These are phyloP conservation scores for Drosophila ogumai DNA, from an alignment of 1,140 invertebrate species.

Conservation along the genomic window DNA sequence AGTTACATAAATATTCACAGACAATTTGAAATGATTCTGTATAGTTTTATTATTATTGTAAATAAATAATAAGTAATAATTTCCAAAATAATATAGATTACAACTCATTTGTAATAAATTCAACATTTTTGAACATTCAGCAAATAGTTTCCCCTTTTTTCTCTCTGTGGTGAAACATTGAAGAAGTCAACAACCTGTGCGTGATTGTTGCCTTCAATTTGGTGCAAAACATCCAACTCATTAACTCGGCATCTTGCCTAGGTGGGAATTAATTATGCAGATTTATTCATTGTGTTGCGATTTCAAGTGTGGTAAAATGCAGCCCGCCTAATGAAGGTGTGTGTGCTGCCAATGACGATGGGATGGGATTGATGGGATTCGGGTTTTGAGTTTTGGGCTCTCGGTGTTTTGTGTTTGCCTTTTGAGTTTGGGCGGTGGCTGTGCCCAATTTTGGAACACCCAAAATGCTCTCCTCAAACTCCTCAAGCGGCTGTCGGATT, in stretches of 20 bases:
- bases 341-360: constrained; percentile 59
- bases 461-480: constrained; percentile 37
- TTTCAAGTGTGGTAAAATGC: constrained; percentile 83
- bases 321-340: constrained; percentile 67
- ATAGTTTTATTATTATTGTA: no score
- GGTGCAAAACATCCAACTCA: constrained; percentile 74
- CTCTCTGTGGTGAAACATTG: constrained; percentile 19
- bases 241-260: constrained; percentile 72
- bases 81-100: no score
- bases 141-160: not conserved
- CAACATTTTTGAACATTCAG: no score
- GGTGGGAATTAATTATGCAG: constrained; percentile 83
- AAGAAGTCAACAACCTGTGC: constrained; percentile 80
- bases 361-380: constrained; percentile 20
- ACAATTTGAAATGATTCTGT: no score
- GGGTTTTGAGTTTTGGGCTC: constrained; percentile 16
- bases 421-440: constrained; percentile 19
- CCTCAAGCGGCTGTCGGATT: constrained; percentile 16
- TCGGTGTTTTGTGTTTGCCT: not conserved
- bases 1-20: no score
- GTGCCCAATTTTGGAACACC: constrained; percentile 39
- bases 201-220: constrained; percentile 76
- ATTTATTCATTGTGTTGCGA: constrained; percentile 82
- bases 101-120: no score
- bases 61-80: no score